Conservation (phyloP, 2,113 vertebrate genomes). For the Bubalus kerabau region DNA sequence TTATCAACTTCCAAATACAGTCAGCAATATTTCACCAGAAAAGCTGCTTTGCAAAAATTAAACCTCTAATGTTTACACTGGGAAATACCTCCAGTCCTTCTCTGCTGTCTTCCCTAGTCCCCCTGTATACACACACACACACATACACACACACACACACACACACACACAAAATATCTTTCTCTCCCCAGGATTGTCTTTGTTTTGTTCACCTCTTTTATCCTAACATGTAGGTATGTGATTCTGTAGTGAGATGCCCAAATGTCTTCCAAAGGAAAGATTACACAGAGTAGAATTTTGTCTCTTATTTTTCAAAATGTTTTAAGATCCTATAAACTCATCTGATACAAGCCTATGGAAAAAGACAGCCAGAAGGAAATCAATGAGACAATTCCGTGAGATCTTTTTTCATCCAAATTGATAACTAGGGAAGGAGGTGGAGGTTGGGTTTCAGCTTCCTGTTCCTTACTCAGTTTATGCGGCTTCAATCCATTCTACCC, state of each 20-base stretch:
- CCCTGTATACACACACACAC: neutral
- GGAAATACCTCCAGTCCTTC: conserved; percentile 52
- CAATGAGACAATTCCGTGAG: neutral
- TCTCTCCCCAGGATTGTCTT: neutral
- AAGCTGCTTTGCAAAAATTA: conserved; percentile 54
- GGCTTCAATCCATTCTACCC: neutral
- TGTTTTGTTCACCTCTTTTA: neutral
- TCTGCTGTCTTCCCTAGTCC: neutral
- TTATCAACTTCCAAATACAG: conserved; percentile 66
- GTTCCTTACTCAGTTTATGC: neutral
- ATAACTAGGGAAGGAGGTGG: neutral
- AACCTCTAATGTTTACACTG: conserved; percentile 56
- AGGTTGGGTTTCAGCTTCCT: neutral
- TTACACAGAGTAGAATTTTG: neutral
- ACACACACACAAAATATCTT: neutral
- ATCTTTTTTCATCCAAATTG: neutral
- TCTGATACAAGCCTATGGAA: neutral
- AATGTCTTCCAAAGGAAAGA: neutral
- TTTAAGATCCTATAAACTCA: neutral
- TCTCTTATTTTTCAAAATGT: conserved; percentile 15
- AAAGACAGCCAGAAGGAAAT: neutral
- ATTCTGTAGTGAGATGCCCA: neutral
- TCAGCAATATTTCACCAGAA: conserved; percentile 70
- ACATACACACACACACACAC: neutral
- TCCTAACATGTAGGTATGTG: neutral